These are phyloP conservation scores for Choristoneura rosaceana DNA, from an alignment of 2,888 invertebrate species.

Conservation along the genomic window DNA sequence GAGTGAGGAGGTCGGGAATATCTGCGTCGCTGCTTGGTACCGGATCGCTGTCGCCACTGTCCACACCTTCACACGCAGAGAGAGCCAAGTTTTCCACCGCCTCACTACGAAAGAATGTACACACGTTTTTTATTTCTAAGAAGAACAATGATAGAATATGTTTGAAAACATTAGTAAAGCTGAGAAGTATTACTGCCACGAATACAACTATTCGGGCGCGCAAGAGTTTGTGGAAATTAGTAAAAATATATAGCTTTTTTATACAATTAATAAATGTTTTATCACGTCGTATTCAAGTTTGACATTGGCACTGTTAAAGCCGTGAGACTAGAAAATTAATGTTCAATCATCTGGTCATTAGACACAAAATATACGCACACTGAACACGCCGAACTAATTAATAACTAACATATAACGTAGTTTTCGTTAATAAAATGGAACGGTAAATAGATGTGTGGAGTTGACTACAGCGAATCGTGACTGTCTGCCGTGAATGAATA, in stretches of 20 bases:
- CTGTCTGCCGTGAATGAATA: constrained; percentile 9
- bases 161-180: not conserved
- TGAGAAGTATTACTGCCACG: not conserved
- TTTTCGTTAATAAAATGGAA: not conserved
- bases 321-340: not conserved
- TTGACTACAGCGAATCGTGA: constrained; percentile 5
- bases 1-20: constrained; percentile 76
- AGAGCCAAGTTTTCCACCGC: constrained; percentile 77
- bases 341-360: not conserved
- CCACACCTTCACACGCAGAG: constrained; percentile 75
- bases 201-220: too few relatives aligned
- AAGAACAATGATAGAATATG: not conserved
- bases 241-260: too few relatives aligned
- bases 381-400: not conserved
- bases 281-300: not conserved
- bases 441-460: constrained; percentile 3
- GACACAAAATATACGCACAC: not conserved
- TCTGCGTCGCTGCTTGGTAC: constrained; percentile 63
- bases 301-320: too few relatives aligned
- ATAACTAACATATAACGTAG: not conserved
- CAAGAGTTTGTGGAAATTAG: too few relatives aligned
- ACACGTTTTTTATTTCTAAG: not conserved
- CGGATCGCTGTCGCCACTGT: constrained; percentile 71
- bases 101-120: constrained; percentile 59
- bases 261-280: too few relatives aligned